A percentile compares a stretch with the other conserved stretches of the same genome.
Conservation (phyloP, 1,140 invertebrate species). For the Danaus melanippus region DNA sequence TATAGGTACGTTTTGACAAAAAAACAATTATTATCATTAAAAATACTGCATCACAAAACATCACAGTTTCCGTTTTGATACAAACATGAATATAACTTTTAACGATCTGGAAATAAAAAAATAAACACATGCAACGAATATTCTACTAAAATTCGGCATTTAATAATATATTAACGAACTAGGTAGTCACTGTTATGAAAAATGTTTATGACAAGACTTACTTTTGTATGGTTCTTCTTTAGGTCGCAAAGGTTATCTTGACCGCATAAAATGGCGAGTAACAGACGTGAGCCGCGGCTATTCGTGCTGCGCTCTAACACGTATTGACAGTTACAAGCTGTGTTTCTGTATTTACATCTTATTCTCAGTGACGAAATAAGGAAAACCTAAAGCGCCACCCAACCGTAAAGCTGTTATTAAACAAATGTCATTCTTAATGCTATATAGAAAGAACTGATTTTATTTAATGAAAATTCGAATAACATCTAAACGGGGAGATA, state of each 20-base stretch:
- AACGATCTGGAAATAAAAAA: neutral
- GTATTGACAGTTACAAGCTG: slow-evolving; percentile 24
- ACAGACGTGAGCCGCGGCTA: slow-evolving; percentile 31
- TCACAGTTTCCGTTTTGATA: no score
- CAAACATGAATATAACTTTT: no score
- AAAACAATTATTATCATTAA: no score
- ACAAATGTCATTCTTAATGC: no score
- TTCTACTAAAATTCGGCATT: neutral
- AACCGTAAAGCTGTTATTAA: slow-evolving; percentile 3
- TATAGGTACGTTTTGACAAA: no score
- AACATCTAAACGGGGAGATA: no score
- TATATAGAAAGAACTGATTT: no score
- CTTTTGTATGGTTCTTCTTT: slow-evolving; percentile 31
- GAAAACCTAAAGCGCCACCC: slow-evolving; percentile 22
- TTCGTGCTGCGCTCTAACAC: slow-evolving; percentile 35
- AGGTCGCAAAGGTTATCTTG: slow-evolving; percentile 14
- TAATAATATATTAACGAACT: slow-evolving; percentile 1
- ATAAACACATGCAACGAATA: neutral
- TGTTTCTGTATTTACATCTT: slow-evolving; percentile 11
- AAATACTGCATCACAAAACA: no score
- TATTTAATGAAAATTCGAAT: no score
- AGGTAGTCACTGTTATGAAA: neutral
- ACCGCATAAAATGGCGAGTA: slow-evolving; percentile 32
- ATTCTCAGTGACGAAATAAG: slow-evolving; percentile 24
- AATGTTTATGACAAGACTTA: slow-evolving; percentile 22